Conservation (phyloP, 92 coral and sea anemone species). For the Diadumene lineata region DNA sequence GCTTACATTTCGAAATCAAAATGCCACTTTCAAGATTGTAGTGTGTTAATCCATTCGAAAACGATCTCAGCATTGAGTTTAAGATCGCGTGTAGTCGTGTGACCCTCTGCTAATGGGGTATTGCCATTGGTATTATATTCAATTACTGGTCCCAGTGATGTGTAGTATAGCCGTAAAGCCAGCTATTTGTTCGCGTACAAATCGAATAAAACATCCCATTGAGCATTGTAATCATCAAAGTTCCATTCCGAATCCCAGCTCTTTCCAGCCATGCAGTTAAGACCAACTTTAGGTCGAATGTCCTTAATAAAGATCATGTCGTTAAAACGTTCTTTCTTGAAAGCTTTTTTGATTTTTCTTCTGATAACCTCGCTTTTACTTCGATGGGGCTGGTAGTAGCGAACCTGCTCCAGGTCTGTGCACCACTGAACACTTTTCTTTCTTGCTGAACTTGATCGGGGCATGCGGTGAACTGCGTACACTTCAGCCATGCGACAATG, state of each 20-base stretch:
- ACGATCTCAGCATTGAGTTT: too few species aligned
- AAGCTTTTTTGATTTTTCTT: constrained; percentile 62
- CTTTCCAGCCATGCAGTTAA: constrained; percentile 37
- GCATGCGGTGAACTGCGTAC: constrained; percentile 34
- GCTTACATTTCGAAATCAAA: too few species aligned
- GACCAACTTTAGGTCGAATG: constrained; percentile 3
- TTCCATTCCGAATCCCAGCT: constrained; percentile 58
- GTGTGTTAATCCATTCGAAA: too few species aligned
- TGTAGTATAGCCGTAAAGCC: neutral
- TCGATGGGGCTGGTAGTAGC: constrained; percentile 69
- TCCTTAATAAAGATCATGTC: constrained; percentile 43
- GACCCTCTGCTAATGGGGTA: neutral
- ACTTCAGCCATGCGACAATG: constrained; percentile 42
- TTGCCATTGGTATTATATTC: neutral
- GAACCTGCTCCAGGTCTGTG: constrained; percentile 67
- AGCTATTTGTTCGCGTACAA: constrained; percentile 26
- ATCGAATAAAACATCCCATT: constrained; percentile 79
- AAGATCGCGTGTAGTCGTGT: too few species aligned
- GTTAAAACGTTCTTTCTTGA: constrained; percentile 49
- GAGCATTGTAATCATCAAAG: constrained; percentile 71
- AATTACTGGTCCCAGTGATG: neutral
- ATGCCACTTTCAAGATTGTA: too few species aligned
- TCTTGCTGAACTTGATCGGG: constrained; percentile 62
- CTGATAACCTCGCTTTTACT: constrained; percentile 58
- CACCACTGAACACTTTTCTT: constrained; percentile 86